phyloP scores from a whole-genome alignment of 2,113 vertebrate species.

The Mobula birostris region DNA sequence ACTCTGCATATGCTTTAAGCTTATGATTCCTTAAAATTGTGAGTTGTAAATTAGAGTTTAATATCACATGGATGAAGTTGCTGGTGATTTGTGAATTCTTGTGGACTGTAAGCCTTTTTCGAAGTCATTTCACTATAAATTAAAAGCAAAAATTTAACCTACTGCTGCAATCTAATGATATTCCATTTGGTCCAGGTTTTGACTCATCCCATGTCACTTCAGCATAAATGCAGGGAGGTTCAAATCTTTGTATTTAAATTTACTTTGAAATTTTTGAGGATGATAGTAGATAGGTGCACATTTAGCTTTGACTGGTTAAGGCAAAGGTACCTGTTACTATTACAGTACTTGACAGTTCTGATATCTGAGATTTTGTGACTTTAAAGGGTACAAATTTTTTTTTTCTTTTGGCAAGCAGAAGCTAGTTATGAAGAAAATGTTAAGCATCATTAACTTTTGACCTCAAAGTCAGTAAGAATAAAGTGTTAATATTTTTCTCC shows the following conservation, averaged over 20 bases:
- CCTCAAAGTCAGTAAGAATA: no score
- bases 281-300: no score
- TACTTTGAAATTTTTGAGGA: background rate
- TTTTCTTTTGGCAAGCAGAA: no score
- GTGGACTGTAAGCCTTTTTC: background rate
- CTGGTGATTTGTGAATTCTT: background rate
- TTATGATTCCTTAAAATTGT: background rate
- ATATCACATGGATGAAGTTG: background rate
- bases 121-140: background rate
- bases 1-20: background rate
- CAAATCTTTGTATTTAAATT: background rate
- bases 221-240: background rate
- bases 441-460: no score
- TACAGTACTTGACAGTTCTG: no score
- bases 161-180: background rate
- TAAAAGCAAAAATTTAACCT: background rate
- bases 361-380: no score
- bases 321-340: no score
- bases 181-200: background rate
- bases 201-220: background rate
- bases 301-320: no score
- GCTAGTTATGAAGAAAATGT: no score
- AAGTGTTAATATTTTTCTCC: no score
- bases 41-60: background rate
- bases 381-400: no score